These are phyloP conservation scores for Notarius lentiginosus DNA, from an alignment of 2,113 vertebrate species.

Conservation along the genomic window DNA sequence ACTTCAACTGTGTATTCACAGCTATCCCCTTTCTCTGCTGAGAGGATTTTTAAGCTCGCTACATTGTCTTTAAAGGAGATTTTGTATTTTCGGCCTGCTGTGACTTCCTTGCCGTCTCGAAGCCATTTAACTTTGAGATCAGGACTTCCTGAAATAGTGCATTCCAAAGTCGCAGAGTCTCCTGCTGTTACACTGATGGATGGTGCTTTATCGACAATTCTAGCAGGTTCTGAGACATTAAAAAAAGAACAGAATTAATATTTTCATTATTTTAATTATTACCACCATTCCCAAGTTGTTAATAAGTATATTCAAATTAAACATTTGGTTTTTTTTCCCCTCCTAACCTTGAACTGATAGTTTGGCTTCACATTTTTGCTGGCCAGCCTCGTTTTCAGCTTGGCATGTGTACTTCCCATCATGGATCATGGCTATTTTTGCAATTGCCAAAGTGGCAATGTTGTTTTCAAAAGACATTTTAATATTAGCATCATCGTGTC, in stretches of 20 bases:
- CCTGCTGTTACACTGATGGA: constrained; percentile 93
- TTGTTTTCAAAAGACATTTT: constrained; percentile 86
- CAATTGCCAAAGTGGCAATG: constrained; percentile 80
- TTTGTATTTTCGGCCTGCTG: constrained; percentile 90
- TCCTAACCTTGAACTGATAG: constrained; percentile 93
- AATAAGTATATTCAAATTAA: neutral
- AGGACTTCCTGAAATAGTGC: constrained; percentile 88
- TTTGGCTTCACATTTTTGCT: constrained; percentile 89
- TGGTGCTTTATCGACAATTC: constrained; percentile 87
- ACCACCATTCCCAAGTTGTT: neutral
- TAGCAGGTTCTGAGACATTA: constrained; percentile 87
- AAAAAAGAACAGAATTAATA: constrained; percentile 17
- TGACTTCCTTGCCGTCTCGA: constrained; percentile 87
- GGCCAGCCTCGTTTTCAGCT: constrained; percentile 94
- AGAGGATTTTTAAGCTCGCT: constrained; percentile 89
- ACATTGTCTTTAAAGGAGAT: constrained; percentile 89
- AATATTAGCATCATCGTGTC: constrained; percentile 86
- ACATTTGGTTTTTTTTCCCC: constrained; percentile 27
- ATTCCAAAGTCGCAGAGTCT: constrained; percentile 89
- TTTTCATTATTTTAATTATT: neutral
- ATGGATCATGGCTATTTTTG: constrained; percentile 79
- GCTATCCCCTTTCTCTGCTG: constrained; percentile 85
- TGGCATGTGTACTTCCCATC: constrained; percentile 89
- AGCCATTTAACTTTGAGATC: constrained; percentile 97
- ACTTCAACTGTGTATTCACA: constrained; percentile 92